These are phyloP conservation scores for Stenchaetothrips biformis DNA, from an alignment of 2,888 invertebrate species.

Conservation along the genomic window DNA sequence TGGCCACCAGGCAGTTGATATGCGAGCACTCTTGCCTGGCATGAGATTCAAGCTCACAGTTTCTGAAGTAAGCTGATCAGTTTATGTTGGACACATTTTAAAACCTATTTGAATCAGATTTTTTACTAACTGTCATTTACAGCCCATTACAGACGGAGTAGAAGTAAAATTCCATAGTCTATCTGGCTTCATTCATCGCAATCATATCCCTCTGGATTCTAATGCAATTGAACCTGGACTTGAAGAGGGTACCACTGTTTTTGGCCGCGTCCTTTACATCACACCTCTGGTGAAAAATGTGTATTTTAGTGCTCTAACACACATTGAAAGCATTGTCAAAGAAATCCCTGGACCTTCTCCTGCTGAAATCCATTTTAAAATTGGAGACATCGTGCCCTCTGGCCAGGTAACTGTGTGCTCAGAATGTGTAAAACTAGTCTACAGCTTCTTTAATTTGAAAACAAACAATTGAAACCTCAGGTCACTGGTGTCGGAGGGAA, in stretches of 20 bases:
- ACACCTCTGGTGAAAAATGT: constrained; percentile 2
- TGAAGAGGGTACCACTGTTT: background rate
- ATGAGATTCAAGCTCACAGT: background rate
- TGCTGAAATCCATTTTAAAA: background rate
- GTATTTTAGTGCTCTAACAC: background rate
- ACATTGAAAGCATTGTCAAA: background rate
- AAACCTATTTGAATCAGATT: background rate
- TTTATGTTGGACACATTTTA: background rate
- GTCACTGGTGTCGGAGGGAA: background rate
- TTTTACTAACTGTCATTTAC: background rate
- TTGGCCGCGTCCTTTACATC: background rate
- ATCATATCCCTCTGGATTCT: background rate
- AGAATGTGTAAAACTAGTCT: background rate
- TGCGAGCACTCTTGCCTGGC: background rate
- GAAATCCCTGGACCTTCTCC: background rate
- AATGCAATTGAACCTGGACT: background rate
- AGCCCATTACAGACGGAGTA: background rate
- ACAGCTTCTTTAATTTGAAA: background rate
- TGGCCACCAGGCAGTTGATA: background rate
- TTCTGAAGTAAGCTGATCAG: background rate
- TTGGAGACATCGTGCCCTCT: background rate
- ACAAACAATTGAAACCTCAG: background rate
- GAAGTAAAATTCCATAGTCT: background rate
- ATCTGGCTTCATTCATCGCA: background rate
- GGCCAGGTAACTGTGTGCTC: background rate